Conservation (phyloP, 2,888 invertebrate species). For the Agrochola litura region DNA sequence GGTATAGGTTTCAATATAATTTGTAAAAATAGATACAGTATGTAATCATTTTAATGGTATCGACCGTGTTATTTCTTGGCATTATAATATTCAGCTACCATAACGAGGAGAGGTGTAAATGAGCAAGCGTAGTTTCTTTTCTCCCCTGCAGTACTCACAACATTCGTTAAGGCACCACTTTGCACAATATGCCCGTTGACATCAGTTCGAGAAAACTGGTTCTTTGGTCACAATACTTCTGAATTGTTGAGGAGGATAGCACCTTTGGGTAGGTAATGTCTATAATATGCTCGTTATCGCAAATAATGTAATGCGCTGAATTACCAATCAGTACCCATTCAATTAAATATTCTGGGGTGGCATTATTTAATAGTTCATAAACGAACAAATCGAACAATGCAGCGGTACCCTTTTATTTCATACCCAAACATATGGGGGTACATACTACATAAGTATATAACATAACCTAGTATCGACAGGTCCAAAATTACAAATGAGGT, state of each 20-base stretch:
- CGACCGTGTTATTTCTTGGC: neutral
- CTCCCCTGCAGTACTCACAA: neutral
- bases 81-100: neutral
- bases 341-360: neutral
- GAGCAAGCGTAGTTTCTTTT: neutral
- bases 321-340: neutral
- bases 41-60: neutral
- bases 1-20: neutral
- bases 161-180: neutral
- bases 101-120: neutral
- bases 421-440: neutral
- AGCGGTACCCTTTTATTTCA: neutral
- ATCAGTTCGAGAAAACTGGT: neutral
- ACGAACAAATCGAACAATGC: slow-evolving; percentile 25
- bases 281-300: neutral
- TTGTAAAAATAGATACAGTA: neutral
- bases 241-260: neutral
- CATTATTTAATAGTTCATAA: neutral
- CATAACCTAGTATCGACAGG: neutral
- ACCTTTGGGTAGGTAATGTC: neutral
- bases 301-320: neutral
- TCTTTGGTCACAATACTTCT: neutral
- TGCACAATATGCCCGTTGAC: neutral
- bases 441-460: neutral
- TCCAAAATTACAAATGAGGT: slow-evolving; percentile 34